Conservation (phyloP, 2,113 vertebrate species). For the Rutilus rutilus region DNA sequence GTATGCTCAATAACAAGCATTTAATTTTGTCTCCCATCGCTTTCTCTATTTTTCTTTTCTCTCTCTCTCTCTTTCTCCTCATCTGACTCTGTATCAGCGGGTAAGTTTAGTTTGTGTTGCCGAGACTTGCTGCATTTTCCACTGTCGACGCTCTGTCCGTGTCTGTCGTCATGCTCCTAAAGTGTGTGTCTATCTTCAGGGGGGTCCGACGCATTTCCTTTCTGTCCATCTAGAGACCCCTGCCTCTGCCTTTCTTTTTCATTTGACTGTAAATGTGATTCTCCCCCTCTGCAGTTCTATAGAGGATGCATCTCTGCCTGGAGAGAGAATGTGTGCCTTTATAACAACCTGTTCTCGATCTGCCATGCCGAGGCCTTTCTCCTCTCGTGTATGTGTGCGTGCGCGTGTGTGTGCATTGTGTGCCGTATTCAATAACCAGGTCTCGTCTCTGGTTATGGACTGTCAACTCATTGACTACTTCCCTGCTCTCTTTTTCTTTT, state of each 20-base stretch:
- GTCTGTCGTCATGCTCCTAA: conserved; percentile 43
- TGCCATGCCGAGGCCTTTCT: conserved; percentile 69
- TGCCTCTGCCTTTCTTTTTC: conserved; percentile 44
- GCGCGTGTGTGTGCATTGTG: conserved; percentile 40
- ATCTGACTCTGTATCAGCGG: conserved; percentile 79
- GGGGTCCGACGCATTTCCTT: conserved; percentile 47
- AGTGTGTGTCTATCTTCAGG: conserved; percentile 41
- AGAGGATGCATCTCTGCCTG: conserved; percentile 74
- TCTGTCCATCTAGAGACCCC: conserved; percentile 49
- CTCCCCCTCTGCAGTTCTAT: conserved; percentile 70
- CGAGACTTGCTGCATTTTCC: conserved; percentile 76
- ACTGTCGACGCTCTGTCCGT: conserved; percentile 75
- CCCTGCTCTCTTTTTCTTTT: conserved; percentile 23
- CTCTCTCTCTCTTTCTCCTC: conserved; percentile 77
- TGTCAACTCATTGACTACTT: conserved; percentile 58
- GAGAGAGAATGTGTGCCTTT: conserved; percentile 69
- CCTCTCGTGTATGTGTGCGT: conserved; percentile 58
- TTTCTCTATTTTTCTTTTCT: conserved; percentile 72
- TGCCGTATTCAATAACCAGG: conserved; percentile 72
- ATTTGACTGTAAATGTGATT: conserved; percentile 46
- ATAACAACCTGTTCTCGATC: conserved; percentile 61
- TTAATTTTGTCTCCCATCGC: conserved; percentile 93
- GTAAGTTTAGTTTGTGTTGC: conserved; percentile 80
- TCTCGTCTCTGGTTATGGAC: conserved; percentile 74
- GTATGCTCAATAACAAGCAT: conserved; percentile 82